Conservation (phyloP, 2,797 vertebrate species). For the Enteromius radiatus region DNA sequence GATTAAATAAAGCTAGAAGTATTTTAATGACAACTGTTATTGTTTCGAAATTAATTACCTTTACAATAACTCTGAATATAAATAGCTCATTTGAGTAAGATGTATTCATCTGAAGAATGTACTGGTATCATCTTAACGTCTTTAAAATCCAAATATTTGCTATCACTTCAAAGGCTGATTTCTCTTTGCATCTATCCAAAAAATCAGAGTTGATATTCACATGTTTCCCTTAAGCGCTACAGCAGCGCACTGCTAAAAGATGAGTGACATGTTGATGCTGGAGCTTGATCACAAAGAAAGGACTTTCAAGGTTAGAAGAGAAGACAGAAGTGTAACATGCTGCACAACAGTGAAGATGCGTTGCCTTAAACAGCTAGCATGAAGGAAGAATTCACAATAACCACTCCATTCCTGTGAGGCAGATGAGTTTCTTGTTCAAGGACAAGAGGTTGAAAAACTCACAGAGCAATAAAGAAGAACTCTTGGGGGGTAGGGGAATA, state of each 20-base stretch:
- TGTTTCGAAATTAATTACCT: background rate
- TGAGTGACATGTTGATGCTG: conserved; percentile 43
- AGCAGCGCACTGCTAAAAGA: conserved; percentile 32
- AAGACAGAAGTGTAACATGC: conserved; percentile 50
- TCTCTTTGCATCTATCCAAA: conserved; percentile 20
- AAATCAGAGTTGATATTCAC: conserved; percentile 9
- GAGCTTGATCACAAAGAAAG: conserved; percentile 46
- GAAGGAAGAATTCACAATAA: conserved; percentile 43
- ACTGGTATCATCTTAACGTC: background rate
- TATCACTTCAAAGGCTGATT: conserved; percentile 6
- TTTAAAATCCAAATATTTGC: conserved; percentile 1
- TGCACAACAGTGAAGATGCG: conserved; percentile 30
- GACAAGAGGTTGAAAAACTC: conserved; percentile 43
- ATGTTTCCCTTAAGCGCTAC: conserved; percentile 28
- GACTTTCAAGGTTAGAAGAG: conserved; percentile 47
- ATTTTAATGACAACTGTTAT: background rate
- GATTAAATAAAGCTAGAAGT: background rate
- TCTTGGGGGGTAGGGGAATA: background rate
- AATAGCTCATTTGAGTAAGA: background rate
- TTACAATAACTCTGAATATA: background rate
- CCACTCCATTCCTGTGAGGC: conserved; percentile 3
- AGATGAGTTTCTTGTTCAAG: conserved; percentile 40
- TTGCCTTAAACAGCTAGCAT: conserved; percentile 45
- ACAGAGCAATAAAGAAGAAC: conserved; percentile 29
- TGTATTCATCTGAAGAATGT: background rate